Evolutionary conservation across 2,113 vertebrate genomes (phyloP).

Genomic region (Pelvicachromis taeniatus): DNA sequence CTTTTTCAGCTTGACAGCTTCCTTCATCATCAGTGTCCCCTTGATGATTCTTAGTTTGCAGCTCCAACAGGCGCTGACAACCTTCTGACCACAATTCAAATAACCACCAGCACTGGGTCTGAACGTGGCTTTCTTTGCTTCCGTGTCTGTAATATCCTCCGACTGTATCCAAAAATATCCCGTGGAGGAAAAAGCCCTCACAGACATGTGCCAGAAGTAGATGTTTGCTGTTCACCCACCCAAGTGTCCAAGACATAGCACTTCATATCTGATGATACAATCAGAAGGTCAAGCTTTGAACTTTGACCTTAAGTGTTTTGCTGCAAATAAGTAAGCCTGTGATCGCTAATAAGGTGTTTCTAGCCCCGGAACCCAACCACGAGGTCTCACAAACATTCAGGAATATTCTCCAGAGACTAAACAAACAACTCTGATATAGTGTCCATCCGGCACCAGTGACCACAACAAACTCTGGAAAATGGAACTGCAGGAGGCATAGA

Average conservation of each 20-base stretch:
- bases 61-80: neutral
- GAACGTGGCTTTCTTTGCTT: neutral
- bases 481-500: neutral
- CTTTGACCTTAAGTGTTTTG: neutral
- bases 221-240: neutral
- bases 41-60: neutral
- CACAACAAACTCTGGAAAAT: neutral
- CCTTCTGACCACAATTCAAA: neutral
- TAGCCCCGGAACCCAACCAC: neutral
- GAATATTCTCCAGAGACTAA: neutral
- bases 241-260: neutral
- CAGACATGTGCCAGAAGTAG: neutral
- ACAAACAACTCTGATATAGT: neutral
- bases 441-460: neutral
- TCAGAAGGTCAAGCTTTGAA: neutral
- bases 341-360: neutral
- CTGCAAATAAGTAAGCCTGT: neutral
- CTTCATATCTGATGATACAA: neutral
- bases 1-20: neutral
- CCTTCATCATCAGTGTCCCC: neutral
- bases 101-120: neutral
- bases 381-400: neutral
- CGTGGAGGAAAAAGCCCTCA: neutral
- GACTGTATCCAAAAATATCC: neutral
- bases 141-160: neutral